These are phyloP conservation scores for Oryzias celebensis DNA, from an alignment of 2,113 vertebrate species.

Conservation along the genomic window DNA sequence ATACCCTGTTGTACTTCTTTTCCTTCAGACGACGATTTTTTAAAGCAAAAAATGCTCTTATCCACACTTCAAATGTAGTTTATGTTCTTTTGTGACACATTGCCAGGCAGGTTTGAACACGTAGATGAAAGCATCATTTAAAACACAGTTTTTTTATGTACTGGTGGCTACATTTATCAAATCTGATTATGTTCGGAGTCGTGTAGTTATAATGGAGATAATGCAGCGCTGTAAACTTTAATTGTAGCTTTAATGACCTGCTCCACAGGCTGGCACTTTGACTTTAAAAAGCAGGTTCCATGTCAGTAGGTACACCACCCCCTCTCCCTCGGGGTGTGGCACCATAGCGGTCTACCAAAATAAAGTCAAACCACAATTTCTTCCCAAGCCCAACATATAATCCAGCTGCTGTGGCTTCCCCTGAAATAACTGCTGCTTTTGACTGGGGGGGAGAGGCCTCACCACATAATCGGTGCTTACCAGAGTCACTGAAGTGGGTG, in stretches of 20 bases:
- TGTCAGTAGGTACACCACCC: conserved; percentile 12
- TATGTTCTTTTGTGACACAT: too few species aligned
- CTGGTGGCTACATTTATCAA: too few species aligned
- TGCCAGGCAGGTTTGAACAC: too few species aligned
- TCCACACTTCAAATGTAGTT: too few species aligned
- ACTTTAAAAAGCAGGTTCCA: neutral
- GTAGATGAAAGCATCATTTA: too few species aligned
- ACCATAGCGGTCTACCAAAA: conserved; percentile 48
- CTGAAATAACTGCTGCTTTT: conserved; percentile 72
- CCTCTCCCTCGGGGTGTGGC: conserved; percentile 69
- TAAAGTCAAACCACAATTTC: conserved; percentile 62
- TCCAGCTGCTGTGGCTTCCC: conserved; percentile 70
- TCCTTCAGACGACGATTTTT: too few species aligned
- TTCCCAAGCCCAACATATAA: conserved; percentile 71
- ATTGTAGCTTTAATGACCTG: neutral
- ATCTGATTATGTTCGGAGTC: too few species aligned
- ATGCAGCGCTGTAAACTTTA: too few species aligned
- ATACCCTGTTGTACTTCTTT: too few species aligned
- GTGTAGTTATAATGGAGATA: too few species aligned
- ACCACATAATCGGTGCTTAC: conserved; percentile 75
- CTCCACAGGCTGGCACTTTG: neutral
- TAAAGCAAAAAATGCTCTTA: too few species aligned
- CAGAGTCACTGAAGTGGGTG: conserved; percentile 40
- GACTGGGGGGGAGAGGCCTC: conserved; percentile 58
- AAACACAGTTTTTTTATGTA: too few species aligned